Base-by-base conservation (phyloP, 2,888 invertebrate genomes). In the Halictus ligatus region DNA sequence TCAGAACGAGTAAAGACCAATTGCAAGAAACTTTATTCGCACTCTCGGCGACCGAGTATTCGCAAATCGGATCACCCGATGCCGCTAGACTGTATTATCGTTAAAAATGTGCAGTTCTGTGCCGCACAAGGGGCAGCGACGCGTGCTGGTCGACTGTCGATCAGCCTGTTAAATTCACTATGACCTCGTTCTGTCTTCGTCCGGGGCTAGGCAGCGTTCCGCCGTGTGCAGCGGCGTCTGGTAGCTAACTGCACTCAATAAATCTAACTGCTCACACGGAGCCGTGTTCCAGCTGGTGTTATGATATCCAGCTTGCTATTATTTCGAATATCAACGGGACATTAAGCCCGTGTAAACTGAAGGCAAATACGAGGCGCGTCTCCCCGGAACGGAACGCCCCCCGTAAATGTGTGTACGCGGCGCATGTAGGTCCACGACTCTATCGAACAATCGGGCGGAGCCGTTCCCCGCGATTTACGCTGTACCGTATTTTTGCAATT, bases 321-420 rank as follows among this genome's bases (percentile, higher is more conserved):
- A 92, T 92, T 91, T 92, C 88, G 87, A 85, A 91, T 91, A 92
- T 92, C 91, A 91, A 89, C 85, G 89, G 85, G 88, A 85, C 88
- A 89, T 91, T 92, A 90, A 90, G 89, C 91, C 80, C 82, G 80
- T 77, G 78, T 78, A 85, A 85, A 86, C 81, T 64, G 78, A 75
- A 71, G 78, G 79, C 67, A 83, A 87, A 84, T 80, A 82, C 73
- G 73, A 71, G 83, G 43, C 75, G 73, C 72, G 72, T 25, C 40
- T 25, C 75, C 25, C 35, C 67, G 35, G 67, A 67, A 67, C 58
- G 48, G 48, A 67, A 50, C 64, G 50, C 50, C 74, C 58, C 78
- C 72, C 85, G 87, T 83, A 89, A 90, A 91, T 89, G 87, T 83
- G 81, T 81, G 18, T 29, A 35, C 35, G 12, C 29, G 10, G 67